Base-by-base conservation (phyloP, 2,113 vertebrate genomes). In the Tricholaema leucomelas region DNA sequence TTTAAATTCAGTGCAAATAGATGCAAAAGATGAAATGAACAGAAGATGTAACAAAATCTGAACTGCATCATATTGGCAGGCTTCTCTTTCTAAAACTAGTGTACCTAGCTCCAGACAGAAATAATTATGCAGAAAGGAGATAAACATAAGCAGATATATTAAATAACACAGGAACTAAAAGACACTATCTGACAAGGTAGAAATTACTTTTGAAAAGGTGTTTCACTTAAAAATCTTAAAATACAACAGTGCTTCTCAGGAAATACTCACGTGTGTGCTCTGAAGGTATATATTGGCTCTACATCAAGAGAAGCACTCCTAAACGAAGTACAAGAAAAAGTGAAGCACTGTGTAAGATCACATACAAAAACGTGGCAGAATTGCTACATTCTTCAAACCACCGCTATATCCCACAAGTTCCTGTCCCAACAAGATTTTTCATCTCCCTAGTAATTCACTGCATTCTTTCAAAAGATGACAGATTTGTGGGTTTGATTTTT, bases 261-360 rank as follows among this genome's bases (percentile, higher is more conserved):
- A 88, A 55, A 92, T 94, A 97, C 98, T 97, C 98, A 99, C 99
- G 97, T 99, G 97, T 99, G 99, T 81, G 99, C 99, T 92, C 99
- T 98, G 97, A 99, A 99, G 5, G 99, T 99, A 96, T 99, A 99
- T 96, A 99, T 99, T 9, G 99, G 99, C 90, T 99, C 99, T 93
- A 99, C 99, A 66, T 99, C 99, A 92, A 99, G 98, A 89, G 99
- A 99, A 8, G 99, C 96, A 94, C 99, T 99, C 98, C 99, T 99
- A 97, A 91, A 92, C 10, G 46, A 96, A 93, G 54, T 36, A 97
- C 23, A 96, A 85, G 52, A 95, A 85, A 92, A 73, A 6, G 9
- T 30, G 74, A 59, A 73, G 8, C 10, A 91, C 13, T 48, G 12
- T 33, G 60, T n/a, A 71, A 5, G 36, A 86, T 15, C 18, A 56